Percentiles rank a stretch among this genome's conserved stretches.
phyloP scores from a whole-genome alignment of 2,113 vertebrate genomes.

The Ia io region DNA sequence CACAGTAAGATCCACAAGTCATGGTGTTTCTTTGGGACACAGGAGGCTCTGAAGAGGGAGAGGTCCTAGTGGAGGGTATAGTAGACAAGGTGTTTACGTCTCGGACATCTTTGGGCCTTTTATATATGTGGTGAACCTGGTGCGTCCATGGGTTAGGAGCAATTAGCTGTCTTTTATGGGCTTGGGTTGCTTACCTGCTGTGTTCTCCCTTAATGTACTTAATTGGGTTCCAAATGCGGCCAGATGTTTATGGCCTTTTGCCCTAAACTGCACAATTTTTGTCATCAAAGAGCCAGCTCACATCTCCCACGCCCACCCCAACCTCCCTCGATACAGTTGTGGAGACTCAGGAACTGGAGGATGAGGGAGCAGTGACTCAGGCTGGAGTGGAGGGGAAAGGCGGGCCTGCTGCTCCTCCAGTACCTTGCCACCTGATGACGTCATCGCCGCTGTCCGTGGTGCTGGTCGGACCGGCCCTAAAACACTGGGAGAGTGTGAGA shows the following conservation, averaged over 20 bases:
- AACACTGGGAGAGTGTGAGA: fast-evolving
- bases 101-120: conserved; percentile 8
- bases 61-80: not conserved
- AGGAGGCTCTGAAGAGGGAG: not conserved
- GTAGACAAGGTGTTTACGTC: not conserved
- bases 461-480: not conserved
- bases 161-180: conserved; percentile 71
- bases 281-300: conserved; percentile 72
- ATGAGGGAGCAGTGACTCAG: not conserved
- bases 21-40: not conserved
- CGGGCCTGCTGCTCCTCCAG: fast-evolving
- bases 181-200: conserved; percentile 65
- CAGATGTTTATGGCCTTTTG: conserved; percentile 60
- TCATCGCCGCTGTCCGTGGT: conserved; percentile 28
- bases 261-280: conserved; percentile 63
- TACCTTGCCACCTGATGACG: fast-evolving
- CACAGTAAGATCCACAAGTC: conserved; percentile 69
- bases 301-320: not conserved
- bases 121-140: conserved; percentile 49
- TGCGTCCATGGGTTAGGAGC: not conserved
- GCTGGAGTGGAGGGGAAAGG: not conserved
- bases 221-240: conserved; percentile 54
- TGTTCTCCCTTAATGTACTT: conserved; percentile 60
- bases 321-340: not conserved
- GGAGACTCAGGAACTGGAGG: not conserved